These are phyloP conservation scores for Drosophila dunni DNA, from an alignment of 1,140 invertebrate genomes.

Conservation along the genomic window DNA sequence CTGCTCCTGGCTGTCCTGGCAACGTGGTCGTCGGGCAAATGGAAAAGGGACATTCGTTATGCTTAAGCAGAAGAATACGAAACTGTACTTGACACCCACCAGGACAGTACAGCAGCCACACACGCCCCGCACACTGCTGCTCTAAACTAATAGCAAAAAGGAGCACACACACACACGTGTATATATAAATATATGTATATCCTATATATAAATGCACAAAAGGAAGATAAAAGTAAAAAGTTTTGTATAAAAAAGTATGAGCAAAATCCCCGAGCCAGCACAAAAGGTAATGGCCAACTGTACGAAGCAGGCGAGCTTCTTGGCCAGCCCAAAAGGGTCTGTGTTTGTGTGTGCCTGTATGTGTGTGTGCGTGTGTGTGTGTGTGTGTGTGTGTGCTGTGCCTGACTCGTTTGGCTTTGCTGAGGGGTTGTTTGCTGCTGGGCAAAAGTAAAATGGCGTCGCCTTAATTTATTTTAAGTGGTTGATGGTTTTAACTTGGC, in stretches of 20 bases:
- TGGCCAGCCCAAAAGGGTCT: conserved; percentile 53
- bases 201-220: conserved; percentile 20
- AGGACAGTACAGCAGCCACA: conserved; percentile 27
- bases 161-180: conserved; percentile 36
- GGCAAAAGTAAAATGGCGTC: conserved; percentile 81
- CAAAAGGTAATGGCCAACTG: conserved; percentile 78
- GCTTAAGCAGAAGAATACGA: conserved; percentile 83
- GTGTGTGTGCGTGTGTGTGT: conserved; percentile 5
- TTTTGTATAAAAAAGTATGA: conserved; percentile 1
- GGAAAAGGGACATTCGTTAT: conserved; percentile 78
- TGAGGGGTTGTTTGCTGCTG: conserved; percentile 69
- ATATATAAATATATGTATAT: conserved; percentile 42
- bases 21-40: conserved; percentile 32
- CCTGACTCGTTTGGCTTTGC: conserved; percentile 56
- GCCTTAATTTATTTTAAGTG: conserved; percentile 84
- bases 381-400: conserved; percentile 40
- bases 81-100: conserved; percentile 78
- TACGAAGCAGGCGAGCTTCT: conserved; percentile 54
- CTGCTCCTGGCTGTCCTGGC: conserved; percentile 2
- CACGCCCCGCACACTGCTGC: background rate
- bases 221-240: conserved; percentile 53
- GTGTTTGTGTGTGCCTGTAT: conserved; percentile 17
- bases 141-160: conserved; percentile 73
- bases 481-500: conserved; percentile 79
- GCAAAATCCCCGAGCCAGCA: conserved; percentile 56